Conservation (phyloP, 1,140 invertebrate genomes). For the Centruroides sculpturatus region DNA sequence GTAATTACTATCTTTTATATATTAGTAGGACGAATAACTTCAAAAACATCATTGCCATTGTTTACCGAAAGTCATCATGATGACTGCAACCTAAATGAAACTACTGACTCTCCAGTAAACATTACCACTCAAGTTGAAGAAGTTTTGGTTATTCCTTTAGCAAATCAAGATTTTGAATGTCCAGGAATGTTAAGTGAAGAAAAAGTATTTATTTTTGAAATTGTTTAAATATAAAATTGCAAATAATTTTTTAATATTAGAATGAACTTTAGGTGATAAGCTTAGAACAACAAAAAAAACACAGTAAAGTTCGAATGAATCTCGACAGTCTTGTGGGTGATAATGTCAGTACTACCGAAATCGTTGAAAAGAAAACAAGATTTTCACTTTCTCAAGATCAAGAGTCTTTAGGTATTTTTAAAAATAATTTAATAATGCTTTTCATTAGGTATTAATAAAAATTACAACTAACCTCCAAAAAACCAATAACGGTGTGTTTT, state of each 20-base stretch:
- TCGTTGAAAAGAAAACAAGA: slow-evolving; percentile 32
- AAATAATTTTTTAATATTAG: not conserved
- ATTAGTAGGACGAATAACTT: not conserved
- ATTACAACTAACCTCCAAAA: too few species aligned
- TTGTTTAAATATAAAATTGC: too few species aligned
- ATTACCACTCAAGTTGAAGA: slow-evolving; percentile 21
- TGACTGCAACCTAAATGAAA: not conserved
- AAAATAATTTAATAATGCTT: not conserved
- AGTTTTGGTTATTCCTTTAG: slow-evolving; percentile 51
- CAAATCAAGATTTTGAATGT: slow-evolving; percentile 37
- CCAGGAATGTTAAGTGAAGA: slow-evolving; percentile 55
- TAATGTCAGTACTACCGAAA: slow-evolving; percentile 12
- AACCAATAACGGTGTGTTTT: too few species aligned
- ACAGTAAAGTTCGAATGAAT: slow-evolving; percentile 12
- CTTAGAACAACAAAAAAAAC: slow-evolving; percentile 24
- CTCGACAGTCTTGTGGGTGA: slow-evolving; percentile 18
- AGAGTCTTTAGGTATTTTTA: slow-evolving; percentile 42
- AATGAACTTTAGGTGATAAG: slow-evolving; percentile 21
- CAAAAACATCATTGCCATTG: not conserved
- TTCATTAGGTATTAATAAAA: too few species aligned
- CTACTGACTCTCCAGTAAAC: too few species aligned
- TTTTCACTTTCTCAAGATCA: slow-evolving; percentile 86
- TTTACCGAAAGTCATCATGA: not conserved
- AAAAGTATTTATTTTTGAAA: slow-evolving; percentile 35
- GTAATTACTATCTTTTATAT: not conserved